These are phyloP conservation scores for Paedocypris sp. DNA, from an alignment of 2,113 vertebrate species.

Conservation along the genomic window DNA sequence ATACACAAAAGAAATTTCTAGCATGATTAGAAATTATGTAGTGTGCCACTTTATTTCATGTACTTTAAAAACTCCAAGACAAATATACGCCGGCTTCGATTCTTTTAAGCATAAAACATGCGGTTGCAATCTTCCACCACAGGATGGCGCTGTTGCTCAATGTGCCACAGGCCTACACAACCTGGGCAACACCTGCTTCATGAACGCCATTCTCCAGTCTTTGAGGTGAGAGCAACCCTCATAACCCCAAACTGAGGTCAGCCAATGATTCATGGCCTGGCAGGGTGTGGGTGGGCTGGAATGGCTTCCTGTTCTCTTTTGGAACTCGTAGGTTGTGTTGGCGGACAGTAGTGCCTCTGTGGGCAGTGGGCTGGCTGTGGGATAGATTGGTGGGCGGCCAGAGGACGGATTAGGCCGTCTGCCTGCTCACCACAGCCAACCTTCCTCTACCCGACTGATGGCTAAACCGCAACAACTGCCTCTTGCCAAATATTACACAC, in stretches of 20 bases:
- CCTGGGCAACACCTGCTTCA: conserved; percentile 94
- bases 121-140: neutral
- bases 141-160: conserved; percentile 71
- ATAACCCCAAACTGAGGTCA: neutral
- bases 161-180: conserved; percentile 90
- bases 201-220: conserved; percentile 97
- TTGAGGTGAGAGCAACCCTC: conserved; percentile 72
- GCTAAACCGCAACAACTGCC: conserved; percentile 15
- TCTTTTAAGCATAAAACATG: too few relatives aligned
- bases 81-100: neutral
- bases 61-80: too few relatives aligned
- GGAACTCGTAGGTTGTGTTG: conserved; percentile 4
- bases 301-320: conserved; percentile 13
- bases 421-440: conserved; percentile 28
- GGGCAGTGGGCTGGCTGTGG: conserved; percentile 49
- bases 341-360: conserved; percentile 26
- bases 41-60: too few relatives aligned
- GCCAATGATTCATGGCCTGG: neutral
- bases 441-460: conserved; percentile 12
- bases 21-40: too few relatives aligned
- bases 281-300: conserved; percentile 19
- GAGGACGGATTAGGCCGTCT: conserved; percentile 35
- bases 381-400: conserved; percentile 42
- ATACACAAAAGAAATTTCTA: too few relatives aligned
- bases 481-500: neutral